A percentile compares a stretch with the other conserved stretches of the same genome.
phyloP scores from a whole-genome alignment of 2,888 invertebrate species.

The Hirtodrosophila histrioides region DNA sequence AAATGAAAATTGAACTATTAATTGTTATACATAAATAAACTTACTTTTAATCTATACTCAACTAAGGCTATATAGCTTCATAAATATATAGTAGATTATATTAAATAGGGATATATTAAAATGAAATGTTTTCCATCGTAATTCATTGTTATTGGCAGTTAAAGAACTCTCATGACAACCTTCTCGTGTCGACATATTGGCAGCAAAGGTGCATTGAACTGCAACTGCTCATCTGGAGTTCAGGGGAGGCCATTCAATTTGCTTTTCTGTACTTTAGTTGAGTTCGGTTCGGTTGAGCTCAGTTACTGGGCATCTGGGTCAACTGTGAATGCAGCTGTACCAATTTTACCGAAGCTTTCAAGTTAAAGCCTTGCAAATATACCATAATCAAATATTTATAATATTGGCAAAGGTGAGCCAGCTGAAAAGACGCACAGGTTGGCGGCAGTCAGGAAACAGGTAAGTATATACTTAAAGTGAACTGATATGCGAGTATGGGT shows the following conservation, averaged over 20 bases:
- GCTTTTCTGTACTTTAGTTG: conserved; percentile 45
- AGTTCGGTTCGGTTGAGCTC: conserved; percentile 33
- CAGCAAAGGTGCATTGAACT: conserved; percentile 70
- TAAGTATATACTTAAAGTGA: conserved; percentile 9
- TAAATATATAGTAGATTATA: too few species aligned
- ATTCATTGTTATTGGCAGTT: not conserved
- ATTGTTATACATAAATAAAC: too few species aligned
- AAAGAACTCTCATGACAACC: conserved; percentile 19
- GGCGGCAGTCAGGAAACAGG: conserved; percentile 8
- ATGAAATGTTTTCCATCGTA: too few species aligned
- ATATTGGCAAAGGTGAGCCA: conserved; percentile 46
- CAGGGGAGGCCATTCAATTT: conserved; percentile 70
- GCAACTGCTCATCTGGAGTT: conserved; percentile 59
- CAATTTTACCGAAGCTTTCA: conserved; percentile 44
- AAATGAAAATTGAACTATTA: too few species aligned
- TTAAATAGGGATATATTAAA: too few species aligned
- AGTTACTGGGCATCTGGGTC: conserved; percentile 65
- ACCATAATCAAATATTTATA: conserved; percentile 76
- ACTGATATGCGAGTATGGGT: conserved; percentile 30
- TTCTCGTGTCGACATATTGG: conserved; percentile 21
- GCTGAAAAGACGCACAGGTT: conserved; percentile 22
- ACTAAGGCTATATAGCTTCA: too few species aligned
- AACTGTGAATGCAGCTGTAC: conserved; percentile 65
- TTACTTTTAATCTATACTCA: too few species aligned
- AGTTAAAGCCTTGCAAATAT: conserved; percentile 59